phyloP scores from a whole-genome alignment of 64 coral and sea anemone genomes.

The Cladopsammia gracilis region DNA sequence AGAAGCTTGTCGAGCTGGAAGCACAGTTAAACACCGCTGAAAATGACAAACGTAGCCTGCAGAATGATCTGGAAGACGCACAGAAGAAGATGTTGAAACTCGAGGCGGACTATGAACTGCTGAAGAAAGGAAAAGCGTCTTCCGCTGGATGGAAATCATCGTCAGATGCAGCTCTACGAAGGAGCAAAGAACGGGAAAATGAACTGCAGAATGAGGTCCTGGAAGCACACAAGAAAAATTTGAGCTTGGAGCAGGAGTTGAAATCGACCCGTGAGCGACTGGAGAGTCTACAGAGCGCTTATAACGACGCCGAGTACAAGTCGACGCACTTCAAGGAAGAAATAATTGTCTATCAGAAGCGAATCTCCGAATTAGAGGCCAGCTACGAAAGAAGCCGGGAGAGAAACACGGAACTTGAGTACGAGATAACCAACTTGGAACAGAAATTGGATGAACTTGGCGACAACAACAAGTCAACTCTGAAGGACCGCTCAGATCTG shows the following conservation, averaged over 20 bases:
- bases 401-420: conserved; percentile 54
- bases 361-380: conserved; percentile 80
- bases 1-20: conserved; percentile 87
- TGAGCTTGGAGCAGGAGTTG: conserved; percentile 85
- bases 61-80: conserved; percentile 64
- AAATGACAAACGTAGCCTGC: conserved; percentile 68
- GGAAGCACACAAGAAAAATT: conserved; percentile 87
- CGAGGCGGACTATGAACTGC: conserved; percentile 89
- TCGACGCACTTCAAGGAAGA: conserved; percentile 80
- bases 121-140: conserved; percentile 42
- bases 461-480: conserved; percentile 57
- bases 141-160: conserved; percentile 52
- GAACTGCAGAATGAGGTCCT: conserved; percentile 86
- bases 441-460: conserved; percentile 66
- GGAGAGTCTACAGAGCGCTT: conserved; percentile 66
- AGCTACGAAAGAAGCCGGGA: conserved; percentile 66
- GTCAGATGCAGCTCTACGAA: conserved; percentile 78
- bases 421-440: conserved; percentile 64
- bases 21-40: conserved; percentile 71
- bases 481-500: conserved; percentile 71
- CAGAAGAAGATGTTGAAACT: conserved; percentile 78
- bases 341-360: conserved; percentile 71
- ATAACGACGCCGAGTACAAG: conserved; percentile 77
- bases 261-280: conserved; percentile 81
- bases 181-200: conserved; percentile 92